phyloP scores from a whole-genome alignment of 2,113 vertebrate genomes.

The Ptyas mucosa region DNA sequence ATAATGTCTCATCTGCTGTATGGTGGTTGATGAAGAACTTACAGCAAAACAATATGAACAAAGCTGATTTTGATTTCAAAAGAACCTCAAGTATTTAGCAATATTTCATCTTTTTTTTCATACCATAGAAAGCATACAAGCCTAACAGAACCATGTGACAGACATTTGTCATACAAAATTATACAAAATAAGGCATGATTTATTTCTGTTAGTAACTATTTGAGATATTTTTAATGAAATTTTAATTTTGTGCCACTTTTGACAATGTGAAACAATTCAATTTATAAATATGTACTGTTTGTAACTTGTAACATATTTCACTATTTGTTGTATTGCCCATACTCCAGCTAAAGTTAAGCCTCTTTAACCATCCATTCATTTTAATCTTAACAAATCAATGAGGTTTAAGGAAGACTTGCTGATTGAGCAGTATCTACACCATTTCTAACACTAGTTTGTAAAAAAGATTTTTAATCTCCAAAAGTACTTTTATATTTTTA shows the following conservation, averaged over 20 bases:
- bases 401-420: neutral
- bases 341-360: neutral
- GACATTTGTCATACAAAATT: neutral
- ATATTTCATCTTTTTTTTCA: neutral
- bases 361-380: neutral
- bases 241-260: neutral
- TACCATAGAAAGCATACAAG: neutral
- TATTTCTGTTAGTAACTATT: constrained; percentile 6
- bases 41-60: neutral
- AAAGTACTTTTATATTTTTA: neutral
- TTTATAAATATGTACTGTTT: neutral
- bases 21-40: neutral
- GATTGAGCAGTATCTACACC: neutral
- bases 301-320: neutral
- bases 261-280: neutral
- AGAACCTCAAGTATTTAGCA: neutral
- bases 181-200: neutral
- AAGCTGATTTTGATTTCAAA: neutral
- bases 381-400: neutral
- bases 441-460: neutral
- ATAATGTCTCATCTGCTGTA: neutral
- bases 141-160: neutral
- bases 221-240: neutral
- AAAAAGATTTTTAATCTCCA: neutral
- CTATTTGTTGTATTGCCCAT: neutral